These are phyloP conservation scores for Caranx ignobilis DNA, from an alignment of 2,113 vertebrate genomes.

Conservation along the genomic window DNA sequence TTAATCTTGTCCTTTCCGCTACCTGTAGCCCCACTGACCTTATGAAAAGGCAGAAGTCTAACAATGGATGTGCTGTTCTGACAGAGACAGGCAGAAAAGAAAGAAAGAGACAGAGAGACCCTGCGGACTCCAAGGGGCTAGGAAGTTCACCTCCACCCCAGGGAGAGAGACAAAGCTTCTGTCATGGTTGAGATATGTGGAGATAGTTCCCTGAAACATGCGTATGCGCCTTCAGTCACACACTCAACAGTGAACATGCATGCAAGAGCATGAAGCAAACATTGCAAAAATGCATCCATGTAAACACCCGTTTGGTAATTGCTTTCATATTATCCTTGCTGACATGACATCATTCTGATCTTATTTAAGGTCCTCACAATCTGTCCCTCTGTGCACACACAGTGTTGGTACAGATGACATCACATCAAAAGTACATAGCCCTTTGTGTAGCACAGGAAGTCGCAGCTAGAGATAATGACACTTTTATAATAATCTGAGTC, in stretches of 20 bases:
- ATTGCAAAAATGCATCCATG: background rate
- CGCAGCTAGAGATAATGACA: constrained; percentile 7
- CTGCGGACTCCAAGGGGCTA: constrained; percentile 38
- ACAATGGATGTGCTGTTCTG: constrained; percentile 79
- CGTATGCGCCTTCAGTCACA: background rate
- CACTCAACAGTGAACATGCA: constrained; percentile 3
- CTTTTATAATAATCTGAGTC: background rate
- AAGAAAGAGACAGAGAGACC: constrained; percentile 25
- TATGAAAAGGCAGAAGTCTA: constrained; percentile 47
- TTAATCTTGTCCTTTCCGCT: constrained; percentile 76
- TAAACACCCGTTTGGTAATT: constrained; percentile 5
- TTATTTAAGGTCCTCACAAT: background rate
- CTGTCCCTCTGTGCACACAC: background rate
- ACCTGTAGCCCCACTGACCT: constrained; percentile 77
- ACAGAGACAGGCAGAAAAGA: constrained; percentile 49
- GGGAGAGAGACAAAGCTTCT: constrained; percentile 42
- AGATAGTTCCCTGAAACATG: constrained; percentile 13
- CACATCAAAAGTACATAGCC: constrained; percentile 7
- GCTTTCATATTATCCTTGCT: background rate
- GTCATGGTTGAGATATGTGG: constrained; percentile 52
- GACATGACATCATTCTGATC: constrained; percentile 7
- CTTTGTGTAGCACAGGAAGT: background rate
- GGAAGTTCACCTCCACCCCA: constrained; percentile 59
- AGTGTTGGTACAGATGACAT: constrained; percentile 20
- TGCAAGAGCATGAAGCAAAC: background rate